Conservation (phyloP, 2,888 invertebrate genomes). For the Hypselothyrea guttata region DNA sequence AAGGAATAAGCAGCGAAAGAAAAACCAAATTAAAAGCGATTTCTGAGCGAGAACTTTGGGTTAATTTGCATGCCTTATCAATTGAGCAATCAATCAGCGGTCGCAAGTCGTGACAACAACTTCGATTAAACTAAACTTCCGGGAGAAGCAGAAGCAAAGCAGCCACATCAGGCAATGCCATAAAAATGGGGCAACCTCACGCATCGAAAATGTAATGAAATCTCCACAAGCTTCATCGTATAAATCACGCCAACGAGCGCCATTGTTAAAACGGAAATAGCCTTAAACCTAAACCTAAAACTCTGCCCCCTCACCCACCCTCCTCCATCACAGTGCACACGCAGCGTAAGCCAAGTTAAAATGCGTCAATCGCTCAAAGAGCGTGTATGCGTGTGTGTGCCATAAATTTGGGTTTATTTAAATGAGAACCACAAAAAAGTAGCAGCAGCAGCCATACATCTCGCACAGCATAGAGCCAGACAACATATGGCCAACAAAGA, state of each 20-base stretch:
- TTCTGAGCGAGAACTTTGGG: slow-evolving; percentile 11
- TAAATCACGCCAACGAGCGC: slow-evolving; percentile 65
- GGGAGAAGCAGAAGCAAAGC: slow-evolving; percentile 26
- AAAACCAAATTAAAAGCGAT: background rate
- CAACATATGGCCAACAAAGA: slow-evolving; percentile 57
- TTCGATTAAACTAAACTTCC: slow-evolving; percentile 76
- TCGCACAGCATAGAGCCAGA: slow-evolving; percentile 8
- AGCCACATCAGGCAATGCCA: slow-evolving; percentile 1
- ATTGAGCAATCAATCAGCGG: slow-evolving; percentile 68
- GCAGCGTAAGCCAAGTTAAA: slow-evolving; percentile 37
- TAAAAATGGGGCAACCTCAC: slow-evolving; percentile 38
- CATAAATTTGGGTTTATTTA: slow-evolving; percentile 70
- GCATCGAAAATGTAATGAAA: slow-evolving; percentile 61
- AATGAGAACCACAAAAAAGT: slow-evolving; percentile 51
- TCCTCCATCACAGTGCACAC: background rate
- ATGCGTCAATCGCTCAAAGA: slow-evolving; percentile 56
- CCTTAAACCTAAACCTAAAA: slow-evolving; percentile 29
- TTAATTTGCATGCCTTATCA: slow-evolving; percentile 56
- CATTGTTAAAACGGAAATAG: slow-evolving; percentile 70
- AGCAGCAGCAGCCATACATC: slow-evolving; percentile 1
- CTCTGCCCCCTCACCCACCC: background rate
- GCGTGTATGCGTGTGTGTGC: slow-evolving; percentile 22
- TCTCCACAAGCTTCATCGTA: slow-evolving; percentile 57
- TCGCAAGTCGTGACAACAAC: slow-evolving; percentile 68
- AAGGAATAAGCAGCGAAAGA: slow-evolving; percentile 2